A percentile compares a stretch with the other conserved stretches of the same genome.
Evolutionary conservation across 2,888 invertebrate genomes (phyloP).

Genomic region (Calameuta pallipes): DNA sequence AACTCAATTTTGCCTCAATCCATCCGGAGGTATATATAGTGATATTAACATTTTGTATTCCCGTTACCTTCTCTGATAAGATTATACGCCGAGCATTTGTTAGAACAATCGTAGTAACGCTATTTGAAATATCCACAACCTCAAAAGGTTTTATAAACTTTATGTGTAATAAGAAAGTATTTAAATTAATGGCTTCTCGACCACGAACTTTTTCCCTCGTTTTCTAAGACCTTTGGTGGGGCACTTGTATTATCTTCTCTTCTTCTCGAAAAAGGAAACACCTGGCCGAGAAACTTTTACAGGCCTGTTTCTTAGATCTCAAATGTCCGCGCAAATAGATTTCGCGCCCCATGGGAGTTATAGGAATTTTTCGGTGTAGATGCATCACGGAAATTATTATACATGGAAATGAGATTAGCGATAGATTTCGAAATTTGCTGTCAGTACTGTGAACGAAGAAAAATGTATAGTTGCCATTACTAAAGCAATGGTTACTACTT

Average conservation of each 20-base stretch:
- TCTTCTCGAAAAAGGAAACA: background rate
- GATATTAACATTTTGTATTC: background rate
- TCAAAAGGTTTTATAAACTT: background rate
- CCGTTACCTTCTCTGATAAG: background rate
- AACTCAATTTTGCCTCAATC: background rate
- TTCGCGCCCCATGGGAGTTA: too few relatives aligned
- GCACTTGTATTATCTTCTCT: background rate
- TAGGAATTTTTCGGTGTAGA: background rate
- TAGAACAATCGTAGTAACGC: background rate
- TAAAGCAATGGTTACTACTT: background rate
- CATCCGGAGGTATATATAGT: background rate
- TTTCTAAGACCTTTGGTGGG: background rate
- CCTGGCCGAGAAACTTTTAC: background rate
- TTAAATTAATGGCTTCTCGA: background rate
- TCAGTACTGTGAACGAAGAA: background rate
- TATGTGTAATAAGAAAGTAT: background rate
- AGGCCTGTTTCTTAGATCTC: background rate
- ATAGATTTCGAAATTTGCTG: background rate
- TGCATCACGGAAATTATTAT: background rate
- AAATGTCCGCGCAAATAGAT: background rate
- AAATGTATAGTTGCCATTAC: too few relatives aligned
- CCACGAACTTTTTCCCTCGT: background rate
- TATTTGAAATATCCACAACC: background rate
- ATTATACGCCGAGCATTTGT: background rate
- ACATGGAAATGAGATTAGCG: too few relatives aligned